phyloP scores from a whole-genome alignment of 2,797 vertebrate genomes.

The Botia kubotai region DNA sequence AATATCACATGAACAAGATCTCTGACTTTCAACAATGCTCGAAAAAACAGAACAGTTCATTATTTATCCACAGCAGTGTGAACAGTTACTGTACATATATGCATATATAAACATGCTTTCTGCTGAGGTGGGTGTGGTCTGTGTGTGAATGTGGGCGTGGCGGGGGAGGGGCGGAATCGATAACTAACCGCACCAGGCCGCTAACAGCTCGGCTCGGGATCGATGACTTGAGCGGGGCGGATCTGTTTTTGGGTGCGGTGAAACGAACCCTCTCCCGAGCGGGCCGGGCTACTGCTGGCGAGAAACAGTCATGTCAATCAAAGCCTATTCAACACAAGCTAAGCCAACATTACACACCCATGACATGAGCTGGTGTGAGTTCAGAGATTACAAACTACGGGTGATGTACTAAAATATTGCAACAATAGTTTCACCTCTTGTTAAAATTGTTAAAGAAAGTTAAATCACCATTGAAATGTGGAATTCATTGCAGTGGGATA shows the following conservation, averaged over 20 bases:
- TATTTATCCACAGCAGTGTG: background rate
- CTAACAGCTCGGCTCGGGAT: constrained; percentile 68
- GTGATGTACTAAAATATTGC: background rate
- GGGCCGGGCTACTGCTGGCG: constrained; percentile 81
- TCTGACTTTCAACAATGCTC: background rate
- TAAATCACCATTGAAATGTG: too few species aligned
- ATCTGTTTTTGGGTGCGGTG: constrained; percentile 82
- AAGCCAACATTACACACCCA: constrained; percentile 41
- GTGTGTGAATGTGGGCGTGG: constrained; percentile 47
- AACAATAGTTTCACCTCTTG: background rate
- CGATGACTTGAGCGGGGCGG: constrained; percentile 78
- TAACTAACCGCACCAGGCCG: constrained; percentile 84
- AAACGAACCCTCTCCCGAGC: constrained; percentile 82
- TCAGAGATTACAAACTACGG: background rate
- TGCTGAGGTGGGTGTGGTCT: constrained; percentile 46
- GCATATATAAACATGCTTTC: constrained; percentile 36
- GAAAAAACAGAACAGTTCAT: background rate
- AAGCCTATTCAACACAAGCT: constrained; percentile 73
- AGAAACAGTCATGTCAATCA: constrained; percentile 78
- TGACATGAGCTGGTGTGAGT: constrained; percentile 13
- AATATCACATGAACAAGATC: too few species aligned
- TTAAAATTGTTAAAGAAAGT: too few species aligned
- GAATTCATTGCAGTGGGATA: too few species aligned
- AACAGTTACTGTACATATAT: constrained; percentile 6
- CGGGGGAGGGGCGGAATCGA: constrained; percentile 70